Evolutionary conservation across 2,113 vertebrate species (phyloP).

Genomic region (Agapornis roseicollis): DNA sequence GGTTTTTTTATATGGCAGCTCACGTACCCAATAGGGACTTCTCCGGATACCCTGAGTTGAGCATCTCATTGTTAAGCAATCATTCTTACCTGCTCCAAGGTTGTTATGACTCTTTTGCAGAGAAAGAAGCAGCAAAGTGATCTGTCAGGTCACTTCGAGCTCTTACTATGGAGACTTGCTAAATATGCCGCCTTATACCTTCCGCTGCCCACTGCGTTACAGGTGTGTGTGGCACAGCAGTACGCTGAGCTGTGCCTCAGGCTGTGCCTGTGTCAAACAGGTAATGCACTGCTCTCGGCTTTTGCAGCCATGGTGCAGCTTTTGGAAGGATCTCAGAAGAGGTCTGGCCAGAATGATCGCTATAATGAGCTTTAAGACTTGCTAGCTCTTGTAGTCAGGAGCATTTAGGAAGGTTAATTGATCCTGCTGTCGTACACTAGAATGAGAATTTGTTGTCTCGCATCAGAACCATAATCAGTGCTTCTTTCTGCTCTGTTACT

Average conservation of each 20-base stretch:
- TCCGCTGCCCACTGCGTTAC: neutral
- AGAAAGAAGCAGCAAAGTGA: neutral
- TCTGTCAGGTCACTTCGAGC: accelerated
- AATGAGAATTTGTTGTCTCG: neutral
- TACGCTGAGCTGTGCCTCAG: accelerated
- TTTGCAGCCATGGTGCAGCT: accelerated
- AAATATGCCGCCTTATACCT: accelerated
- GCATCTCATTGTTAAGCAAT: neutral
- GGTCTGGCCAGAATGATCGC: neutral
- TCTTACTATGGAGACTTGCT: accelerated
- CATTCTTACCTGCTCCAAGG: accelerated
- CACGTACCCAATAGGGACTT: neutral
- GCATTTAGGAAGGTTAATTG: neutral
- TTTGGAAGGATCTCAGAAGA: neutral
- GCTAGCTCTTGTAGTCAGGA: accelerated
- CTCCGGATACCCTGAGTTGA: neutral
- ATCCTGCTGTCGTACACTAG: accelerated
- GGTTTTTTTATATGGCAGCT: accelerated
- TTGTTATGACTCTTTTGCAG: neutral
- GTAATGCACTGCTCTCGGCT: accelerated
- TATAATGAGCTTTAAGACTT: neutral
- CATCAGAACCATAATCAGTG: neutral
- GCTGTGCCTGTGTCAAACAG: neutral
- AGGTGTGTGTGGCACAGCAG: neutral
- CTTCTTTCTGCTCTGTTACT: neutral